Evolutionary conservation across 2,797 vertebrate genomes (phyloP), one percentile per base, ranked within the genome.

Genomic region (Halcyon leucocephala): DNA sequence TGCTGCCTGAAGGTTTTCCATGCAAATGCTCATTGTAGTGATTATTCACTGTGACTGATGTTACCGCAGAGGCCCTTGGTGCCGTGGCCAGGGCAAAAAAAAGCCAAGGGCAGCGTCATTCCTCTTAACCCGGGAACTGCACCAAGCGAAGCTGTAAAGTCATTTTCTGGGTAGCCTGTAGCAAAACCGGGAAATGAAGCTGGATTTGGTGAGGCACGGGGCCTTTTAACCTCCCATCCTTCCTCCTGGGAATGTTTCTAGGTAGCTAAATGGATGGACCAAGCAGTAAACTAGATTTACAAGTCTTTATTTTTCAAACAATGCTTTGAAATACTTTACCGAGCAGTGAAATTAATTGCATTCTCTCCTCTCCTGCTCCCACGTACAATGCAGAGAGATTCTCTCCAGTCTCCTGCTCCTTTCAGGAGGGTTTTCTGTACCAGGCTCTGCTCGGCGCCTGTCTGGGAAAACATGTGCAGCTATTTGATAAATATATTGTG

Each of bases 391-490:
- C 25, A 42, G 48, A 65, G 44, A 79, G 39, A 28, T 72, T 86
- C 84, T 81, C 58, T 76, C 42, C 35, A 35, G 70, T 62, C 61
- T 83, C 51, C 1, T 21, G 5, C 25, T 92, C 39, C 51, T 85
- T 86, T 78, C 58, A 74, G 46, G 74, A 78, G 46, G 26, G 2
- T 58, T 35, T 54, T 80, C 81, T 87, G 13, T 83, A 29, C 58
- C 2, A 2, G 35, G 82, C 18, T 76, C 46, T 69, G 41, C 67
- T 89, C 37, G 10, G n/a, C 0, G 29, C 73, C 51, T 79, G 19
- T 66, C 80, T 86, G 72, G 65, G 65, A 83, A 95, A 95, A 65
- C 29, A 35, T 57, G 65, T 92, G 89, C 86, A 83, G 61, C 61
- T 37, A 16, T 82, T 91, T 92, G 86, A 94, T 93, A 93, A 92